Conservation (phyloP, 1,140 invertebrate species). For the Polyergus mexicanus region DNA sequence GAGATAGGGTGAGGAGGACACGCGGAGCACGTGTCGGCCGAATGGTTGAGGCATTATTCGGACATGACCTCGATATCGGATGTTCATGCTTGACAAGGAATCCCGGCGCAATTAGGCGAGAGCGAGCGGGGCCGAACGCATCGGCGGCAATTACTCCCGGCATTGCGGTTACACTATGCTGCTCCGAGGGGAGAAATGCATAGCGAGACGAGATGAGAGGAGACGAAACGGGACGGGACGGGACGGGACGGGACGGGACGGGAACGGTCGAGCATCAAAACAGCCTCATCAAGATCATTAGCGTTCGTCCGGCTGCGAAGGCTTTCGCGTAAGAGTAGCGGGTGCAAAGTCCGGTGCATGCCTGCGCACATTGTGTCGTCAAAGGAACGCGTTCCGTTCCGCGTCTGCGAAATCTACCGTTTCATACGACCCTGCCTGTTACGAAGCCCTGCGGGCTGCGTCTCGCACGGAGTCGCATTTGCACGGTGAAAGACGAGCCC, state of each 20-base stretch:
- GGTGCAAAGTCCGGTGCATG: constrained; percentile 53
- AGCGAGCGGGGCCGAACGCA: constrained; percentile 63
- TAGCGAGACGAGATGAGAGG: not conserved
- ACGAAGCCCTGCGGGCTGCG: not conserved
- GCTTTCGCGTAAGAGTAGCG: constrained; percentile 64
- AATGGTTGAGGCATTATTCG: constrained; percentile 48
- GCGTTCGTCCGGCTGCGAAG: constrained; percentile 73
- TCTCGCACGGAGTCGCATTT: not conserved
- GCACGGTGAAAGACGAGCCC: constrained; percentile 3
- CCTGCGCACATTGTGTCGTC: constrained; percentile 44
- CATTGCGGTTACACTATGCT: constrained; percentile 67
- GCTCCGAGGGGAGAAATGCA: constrained; percentile 55
- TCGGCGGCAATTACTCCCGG: constrained; percentile 76
- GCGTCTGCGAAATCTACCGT: constrained; percentile 37
- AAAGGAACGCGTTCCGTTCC: constrained; percentile 46
- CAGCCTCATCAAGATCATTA: constrained; percentile 80
- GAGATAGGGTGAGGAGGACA: not conserved
- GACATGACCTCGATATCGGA: constrained; percentile 73
- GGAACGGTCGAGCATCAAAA: constrained; percentile 78
- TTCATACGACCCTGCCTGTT: not conserved
- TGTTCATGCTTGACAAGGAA: constrained; percentile 79
- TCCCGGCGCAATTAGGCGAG: constrained; percentile 78
- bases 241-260: constrained; percentile 61
- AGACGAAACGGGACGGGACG: constrained; percentile 44
- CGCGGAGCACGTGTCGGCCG: constrained; percentile 22